Conservation (phyloP, 2,113 vertebrate species). For the Paracanthobrama guichenoti region DNA sequence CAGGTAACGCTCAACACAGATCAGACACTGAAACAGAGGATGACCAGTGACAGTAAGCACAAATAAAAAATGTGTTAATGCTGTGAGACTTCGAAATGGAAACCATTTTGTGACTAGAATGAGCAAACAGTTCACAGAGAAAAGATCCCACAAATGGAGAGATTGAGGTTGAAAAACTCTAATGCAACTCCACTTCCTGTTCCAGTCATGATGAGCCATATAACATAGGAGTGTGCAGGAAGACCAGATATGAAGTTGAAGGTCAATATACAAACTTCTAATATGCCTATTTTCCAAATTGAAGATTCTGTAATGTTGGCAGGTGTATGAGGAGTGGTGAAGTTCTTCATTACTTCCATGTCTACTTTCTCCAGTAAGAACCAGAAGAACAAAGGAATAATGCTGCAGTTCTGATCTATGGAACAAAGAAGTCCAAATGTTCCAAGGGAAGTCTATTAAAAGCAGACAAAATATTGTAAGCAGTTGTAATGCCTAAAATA, state of each 20-base stretch:
- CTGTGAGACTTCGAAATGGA: background rate
- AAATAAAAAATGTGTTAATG: background rate
- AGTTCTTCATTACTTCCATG: background rate
- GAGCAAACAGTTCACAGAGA: background rate
- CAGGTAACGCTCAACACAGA: background rate
- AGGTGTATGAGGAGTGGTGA: background rate
- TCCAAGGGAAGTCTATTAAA: too few species aligned
- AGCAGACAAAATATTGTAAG: background rate
- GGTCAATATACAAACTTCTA: background rate
- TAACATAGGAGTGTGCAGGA: background rate
- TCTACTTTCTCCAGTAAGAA: background rate
- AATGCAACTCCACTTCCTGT: background rate
- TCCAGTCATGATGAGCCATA: background rate
- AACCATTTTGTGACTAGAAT: background rate
- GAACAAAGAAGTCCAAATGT: too few species aligned
- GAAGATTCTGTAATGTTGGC: background rate
- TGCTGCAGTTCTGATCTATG: background rate
- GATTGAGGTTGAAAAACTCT: background rate
- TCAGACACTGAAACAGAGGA: constrained; percentile 20
- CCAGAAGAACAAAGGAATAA: background rate
- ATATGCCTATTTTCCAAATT: background rate
- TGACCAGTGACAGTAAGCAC: background rate
- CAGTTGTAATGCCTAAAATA: background rate
- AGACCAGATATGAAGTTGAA: background rate
- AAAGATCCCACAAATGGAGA: background rate